A percentile compares a stretch with the other conserved stretches of the same genome.
phyloP scores from a whole-genome alignment of 2,797 vertebrate species.

The Accipiter minullus region DNA sequence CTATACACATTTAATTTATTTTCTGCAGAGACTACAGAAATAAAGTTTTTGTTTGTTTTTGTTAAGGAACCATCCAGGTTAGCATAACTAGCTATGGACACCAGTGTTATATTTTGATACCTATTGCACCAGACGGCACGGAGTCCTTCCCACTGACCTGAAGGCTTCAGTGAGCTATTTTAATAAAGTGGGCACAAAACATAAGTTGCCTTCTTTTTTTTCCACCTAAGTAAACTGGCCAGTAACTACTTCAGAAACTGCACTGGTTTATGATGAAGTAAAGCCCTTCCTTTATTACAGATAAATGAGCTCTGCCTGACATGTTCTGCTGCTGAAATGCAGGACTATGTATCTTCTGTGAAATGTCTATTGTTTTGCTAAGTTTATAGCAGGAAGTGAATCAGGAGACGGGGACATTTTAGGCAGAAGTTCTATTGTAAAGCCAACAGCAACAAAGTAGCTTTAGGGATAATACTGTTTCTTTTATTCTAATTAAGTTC shows the following conservation, averaged over 20 bases:
- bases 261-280: neutral
- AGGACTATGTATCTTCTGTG: conserved; percentile 3
- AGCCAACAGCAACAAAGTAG: conserved; percentile 18
- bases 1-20: neutral
- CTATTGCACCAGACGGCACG: neutral
- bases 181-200: neutral
- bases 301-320: conserved; percentile 21
- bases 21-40: neutral
- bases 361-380: conserved; percentile 35
- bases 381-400: conserved; percentile 53
- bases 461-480: conserved; percentile 25
- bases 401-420: conserved; percentile 4
- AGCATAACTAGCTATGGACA: neutral
- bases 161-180: neutral
- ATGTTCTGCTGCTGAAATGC: neutral
- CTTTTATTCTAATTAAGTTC: conserved; percentile 12
- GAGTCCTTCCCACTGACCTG: neutral
- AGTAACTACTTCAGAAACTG: neutral
- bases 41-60: neutral
- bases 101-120: neutral
- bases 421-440: conserved; percentile 43
- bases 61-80: neutral
- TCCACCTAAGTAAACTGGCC: neutral
- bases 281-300: neutral
- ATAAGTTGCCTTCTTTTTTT: neutral